Evolutionary conservation across 1,140 invertebrate species (phyloP), one percentile per base, ranked within the genome.

Genomic region (Gerris buenoi): DNA sequence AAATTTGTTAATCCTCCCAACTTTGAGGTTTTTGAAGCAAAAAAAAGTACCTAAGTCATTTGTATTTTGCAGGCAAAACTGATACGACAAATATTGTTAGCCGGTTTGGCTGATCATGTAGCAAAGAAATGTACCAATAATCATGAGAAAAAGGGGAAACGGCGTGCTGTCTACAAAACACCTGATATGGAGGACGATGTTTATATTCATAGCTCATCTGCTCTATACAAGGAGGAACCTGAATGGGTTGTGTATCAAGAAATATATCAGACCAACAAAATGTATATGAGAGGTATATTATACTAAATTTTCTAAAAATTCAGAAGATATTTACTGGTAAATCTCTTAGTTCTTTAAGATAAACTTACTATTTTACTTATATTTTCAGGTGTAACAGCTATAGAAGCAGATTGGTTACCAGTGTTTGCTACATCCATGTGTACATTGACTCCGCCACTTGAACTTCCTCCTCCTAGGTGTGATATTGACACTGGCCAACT

Each of bases 161-260:
- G 85, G 66, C 94, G 90, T 78, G 84, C 92, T 75, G 90, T 92
- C 5, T 98, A 97, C 75, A 84, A 77, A 73, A 77, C 78, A 58
- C 78, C 82, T 1, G 87, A 93, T 68, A 81, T 97, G 78, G 89
- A 94, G 73, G 88, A 95, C 27, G 89, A 90, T 2, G 91, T 96
- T 0, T 95, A 91, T 72, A 84, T 98, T 68, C 93, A 97, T 74
- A 87, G 87, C 0, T 81, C 83, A 0, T 95, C 91, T 15, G 88
- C 94, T 18, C 77, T 98, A 0, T 81, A 82, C 22, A 85, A 84
- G 73, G 79, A 81, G 0, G 79, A 83, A 68, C 93, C 94, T 0
- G 87, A 95, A 70, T 98, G 88, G 87, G 84, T 99, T 15, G 83
- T 97, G 25, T 99, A 94, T 78, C 95, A 98, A 78, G 92, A 98